Evolutionary conservation across 2,113 vertebrate genomes (phyloP).

Genomic region (Fulmarus glacialis): DNA sequence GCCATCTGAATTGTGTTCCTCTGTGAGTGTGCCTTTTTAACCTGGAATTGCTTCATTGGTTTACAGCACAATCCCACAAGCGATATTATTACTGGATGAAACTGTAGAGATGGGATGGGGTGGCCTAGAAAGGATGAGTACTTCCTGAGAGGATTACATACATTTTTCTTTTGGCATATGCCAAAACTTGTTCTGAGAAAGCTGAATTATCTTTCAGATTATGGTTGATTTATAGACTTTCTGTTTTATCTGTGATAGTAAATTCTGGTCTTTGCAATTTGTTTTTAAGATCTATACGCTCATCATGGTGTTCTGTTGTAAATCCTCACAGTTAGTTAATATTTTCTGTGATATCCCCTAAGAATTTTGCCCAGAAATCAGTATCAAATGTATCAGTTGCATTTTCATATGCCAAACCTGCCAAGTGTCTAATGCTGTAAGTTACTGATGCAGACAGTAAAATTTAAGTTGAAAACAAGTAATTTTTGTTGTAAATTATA

Average conservation of each 20-base stretch:
- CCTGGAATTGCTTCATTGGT: background rate
- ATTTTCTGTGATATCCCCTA: background rate
- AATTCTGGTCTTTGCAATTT: background rate
- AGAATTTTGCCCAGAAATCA: background rate
- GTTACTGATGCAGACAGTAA: background rate
- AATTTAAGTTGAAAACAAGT: background rate
- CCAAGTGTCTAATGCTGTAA: background rate
- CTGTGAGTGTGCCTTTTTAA: background rate
- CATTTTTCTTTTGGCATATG: background rate
- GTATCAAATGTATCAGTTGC: background rate
- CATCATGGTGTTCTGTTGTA: background rate
- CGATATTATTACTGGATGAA: background rate
- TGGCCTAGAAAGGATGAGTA: background rate
- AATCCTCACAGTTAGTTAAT: background rate
- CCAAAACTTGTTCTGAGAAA: background rate
- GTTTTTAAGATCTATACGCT: background rate
- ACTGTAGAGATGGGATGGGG: background rate
- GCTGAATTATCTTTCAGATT: background rate
- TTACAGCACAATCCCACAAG: background rate
- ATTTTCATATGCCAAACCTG: background rate
- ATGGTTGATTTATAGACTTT: background rate
- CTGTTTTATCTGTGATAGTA: background rate
- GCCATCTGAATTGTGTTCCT: background rate
- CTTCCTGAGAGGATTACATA: no score
- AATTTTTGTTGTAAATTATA: background rate